Percentiles rank a stretch among this genome's conserved stretches.
Evolutionary conservation across 2,888 invertebrate genomes (phyloP).

Genomic region (Lampropteryx suffumata): DNA sequence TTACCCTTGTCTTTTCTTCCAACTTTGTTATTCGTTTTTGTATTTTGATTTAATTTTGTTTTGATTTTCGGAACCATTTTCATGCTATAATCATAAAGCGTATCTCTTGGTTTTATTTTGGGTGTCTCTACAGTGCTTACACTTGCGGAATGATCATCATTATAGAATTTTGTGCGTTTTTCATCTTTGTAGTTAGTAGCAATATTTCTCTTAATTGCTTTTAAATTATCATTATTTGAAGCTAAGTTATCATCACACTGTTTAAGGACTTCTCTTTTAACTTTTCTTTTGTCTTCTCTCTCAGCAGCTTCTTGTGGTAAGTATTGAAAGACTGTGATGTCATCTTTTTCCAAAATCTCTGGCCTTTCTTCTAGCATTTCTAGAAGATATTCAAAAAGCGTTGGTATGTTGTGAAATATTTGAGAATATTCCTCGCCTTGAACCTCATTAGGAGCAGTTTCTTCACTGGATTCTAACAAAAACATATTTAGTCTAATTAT

Average conservation of each 20-base stretch:
- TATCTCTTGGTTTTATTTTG: not conserved
- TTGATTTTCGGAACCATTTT: not conserved
- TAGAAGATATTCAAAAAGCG: conserved; percentile 54
- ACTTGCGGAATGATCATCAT: not conserved
- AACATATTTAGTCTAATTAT: not conserved
- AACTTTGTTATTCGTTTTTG: not conserved
- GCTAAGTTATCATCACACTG: conserved; percentile 9
- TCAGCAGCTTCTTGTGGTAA: not conserved
- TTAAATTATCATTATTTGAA: conserved; percentile 5
- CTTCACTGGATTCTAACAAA: conserved; percentile 32
- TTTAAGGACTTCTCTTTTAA: conserved; percentile 12
- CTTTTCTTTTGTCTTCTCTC: conserved; percentile 10
- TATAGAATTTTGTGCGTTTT: not conserved
- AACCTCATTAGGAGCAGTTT: conserved; percentile 1
- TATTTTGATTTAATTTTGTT: not conserved
- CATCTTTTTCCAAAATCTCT: conserved; percentile 55
- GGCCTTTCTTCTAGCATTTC: conserved; percentile 51
- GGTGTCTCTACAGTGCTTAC: not conserved
- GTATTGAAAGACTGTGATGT: conserved; percentile 42
- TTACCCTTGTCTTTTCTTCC: not conserved
- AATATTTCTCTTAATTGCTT: not conserved
- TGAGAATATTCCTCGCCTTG: conserved; percentile 44
- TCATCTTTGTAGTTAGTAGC: not conserved
- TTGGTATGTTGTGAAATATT: conserved; percentile 55
- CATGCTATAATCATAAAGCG: not conserved